Percentiles rank a stretch among this genome's conserved stretches.
Conservation (phyloP, 2,888 invertebrate species). For the Acleris holmiana region DNA sequence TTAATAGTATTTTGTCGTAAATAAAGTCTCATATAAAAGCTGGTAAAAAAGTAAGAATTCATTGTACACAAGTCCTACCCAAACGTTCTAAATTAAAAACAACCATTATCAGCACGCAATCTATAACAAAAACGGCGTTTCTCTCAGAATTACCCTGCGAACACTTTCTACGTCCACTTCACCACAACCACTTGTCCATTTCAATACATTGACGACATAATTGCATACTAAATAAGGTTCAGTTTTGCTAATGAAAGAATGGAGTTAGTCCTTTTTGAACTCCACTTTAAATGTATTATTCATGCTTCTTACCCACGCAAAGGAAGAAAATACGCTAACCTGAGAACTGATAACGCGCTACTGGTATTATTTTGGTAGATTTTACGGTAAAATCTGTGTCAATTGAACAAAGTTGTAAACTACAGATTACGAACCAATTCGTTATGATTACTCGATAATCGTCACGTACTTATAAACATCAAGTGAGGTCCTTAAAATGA, state of each 20-base stretch:
- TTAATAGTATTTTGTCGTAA: too few relatives aligned
- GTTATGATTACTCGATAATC: too few relatives aligned
- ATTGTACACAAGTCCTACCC: constrained; percentile 4
- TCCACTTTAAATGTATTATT: constrained; percentile 25
- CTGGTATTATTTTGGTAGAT: constrained; percentile 18
- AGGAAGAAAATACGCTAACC: constrained; percentile 31
- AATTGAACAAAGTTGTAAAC: too few relatives aligned
- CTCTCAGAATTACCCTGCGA: constrained; percentile 25
- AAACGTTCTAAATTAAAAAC: constrained; percentile 9
- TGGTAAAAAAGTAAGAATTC: constrained; percentile 5
- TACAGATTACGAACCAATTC: too few relatives aligned
- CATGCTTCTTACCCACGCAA: constrained; percentile 30
- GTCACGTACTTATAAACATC: too few relatives aligned
- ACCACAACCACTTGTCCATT: not conserved
- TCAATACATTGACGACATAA: not conserved
- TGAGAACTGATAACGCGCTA: constrained; percentile 24
- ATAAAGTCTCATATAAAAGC: not conserved
- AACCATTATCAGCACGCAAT: constrained; percentile 31
- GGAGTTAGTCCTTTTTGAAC: not conserved
- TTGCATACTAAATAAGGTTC: not conserved
- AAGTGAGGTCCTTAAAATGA: too few relatives aligned
- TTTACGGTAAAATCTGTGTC: too few relatives aligned
- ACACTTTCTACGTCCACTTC: not conserved
- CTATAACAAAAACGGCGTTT: constrained; percentile 23
- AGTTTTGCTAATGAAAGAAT: not conserved